A percentile compares a stretch with the other conserved stretches of the same genome.
Conservation (phyloP, 2,113 vertebrate species). For the Antechinus flavipes region DNA sequence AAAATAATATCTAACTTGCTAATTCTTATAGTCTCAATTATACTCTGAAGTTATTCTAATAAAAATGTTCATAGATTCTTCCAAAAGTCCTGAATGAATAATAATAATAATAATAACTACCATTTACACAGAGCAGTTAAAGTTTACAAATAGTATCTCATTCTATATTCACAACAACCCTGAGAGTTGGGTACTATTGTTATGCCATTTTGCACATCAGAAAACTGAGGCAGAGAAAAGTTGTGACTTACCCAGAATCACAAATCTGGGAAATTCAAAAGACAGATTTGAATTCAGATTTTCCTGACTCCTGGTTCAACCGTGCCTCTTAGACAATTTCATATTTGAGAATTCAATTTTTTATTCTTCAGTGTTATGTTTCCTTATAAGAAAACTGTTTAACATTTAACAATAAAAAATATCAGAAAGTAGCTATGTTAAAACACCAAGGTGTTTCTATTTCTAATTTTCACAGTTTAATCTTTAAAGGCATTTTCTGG, state of each 20-base stretch:
- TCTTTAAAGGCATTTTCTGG: not conserved
- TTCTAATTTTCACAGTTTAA: not conserved
- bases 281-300: not conserved
- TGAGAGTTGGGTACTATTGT: not conserved
- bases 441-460: not conserved
- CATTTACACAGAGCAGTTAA: not conserved
- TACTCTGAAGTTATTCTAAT: constrained; percentile 21
- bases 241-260: not conserved
- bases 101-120: not conserved
- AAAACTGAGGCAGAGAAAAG: not conserved
- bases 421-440: not conserved
- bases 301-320: not conserved
- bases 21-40: constrained; percentile 65
- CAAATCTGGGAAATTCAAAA: not conserved
- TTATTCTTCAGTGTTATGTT: not conserved
- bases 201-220: not conserved
- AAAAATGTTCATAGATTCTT: constrained; percentile 63
- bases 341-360: not conserved
- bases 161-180: not conserved
- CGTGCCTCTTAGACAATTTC: not conserved
- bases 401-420: not conserved
- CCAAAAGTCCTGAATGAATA: constrained; percentile 52
- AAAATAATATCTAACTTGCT: constrained; percentile 45
- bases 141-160: not conserved
- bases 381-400: not conserved